phyloP scores from a whole-genome alignment of 2,113 vertebrate genomes.

The Myodes glareolus region DNA sequence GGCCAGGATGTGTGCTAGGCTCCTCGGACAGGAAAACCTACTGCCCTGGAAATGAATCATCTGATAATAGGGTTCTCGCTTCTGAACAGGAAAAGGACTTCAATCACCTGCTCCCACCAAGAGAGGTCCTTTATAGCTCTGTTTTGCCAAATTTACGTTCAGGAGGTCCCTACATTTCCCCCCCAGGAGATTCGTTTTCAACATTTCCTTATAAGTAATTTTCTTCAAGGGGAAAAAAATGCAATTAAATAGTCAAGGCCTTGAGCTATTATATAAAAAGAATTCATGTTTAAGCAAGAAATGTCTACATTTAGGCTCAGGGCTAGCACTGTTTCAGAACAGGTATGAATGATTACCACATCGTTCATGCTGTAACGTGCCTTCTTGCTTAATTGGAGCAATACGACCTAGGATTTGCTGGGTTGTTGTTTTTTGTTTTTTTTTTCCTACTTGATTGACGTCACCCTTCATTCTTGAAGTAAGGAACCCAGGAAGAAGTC shows the following conservation, averaged over 20 bases:
- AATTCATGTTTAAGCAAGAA: conserved; percentile 62
- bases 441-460: conserved; percentile 60
- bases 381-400: conserved; percentile 76
- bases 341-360: conserved; percentile 78
- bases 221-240: conserved; percentile 58
- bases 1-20: conserved; percentile 12
- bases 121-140: conserved; percentile 70
- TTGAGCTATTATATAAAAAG: conserved; percentile 72
- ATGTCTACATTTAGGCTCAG: conserved; percentile 52
- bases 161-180: conserved; percentile 40
- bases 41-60: conserved; percentile 57
- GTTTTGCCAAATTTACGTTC: conserved; percentile 69
- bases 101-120: conserved; percentile 41
- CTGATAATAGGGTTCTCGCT: conserved; percentile 57
- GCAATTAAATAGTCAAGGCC: conserved; percentile 72
- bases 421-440: background rate
- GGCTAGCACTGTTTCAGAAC: conserved; percentile 64
- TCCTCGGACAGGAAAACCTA: conserved; percentile 41
- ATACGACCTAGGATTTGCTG: conserved; percentile 68
- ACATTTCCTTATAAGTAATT: conserved; percentile 71
- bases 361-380: conserved; percentile 77
- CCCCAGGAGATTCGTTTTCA: conserved; percentile 58
- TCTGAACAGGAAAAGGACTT: conserved; percentile 68
- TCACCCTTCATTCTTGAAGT: conserved; percentile 74
- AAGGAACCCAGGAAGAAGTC: conserved; percentile 68